Base-by-base conservation (phyloP, 2,113 vertebrate species). In the Galeopterus variegatus region DNA sequence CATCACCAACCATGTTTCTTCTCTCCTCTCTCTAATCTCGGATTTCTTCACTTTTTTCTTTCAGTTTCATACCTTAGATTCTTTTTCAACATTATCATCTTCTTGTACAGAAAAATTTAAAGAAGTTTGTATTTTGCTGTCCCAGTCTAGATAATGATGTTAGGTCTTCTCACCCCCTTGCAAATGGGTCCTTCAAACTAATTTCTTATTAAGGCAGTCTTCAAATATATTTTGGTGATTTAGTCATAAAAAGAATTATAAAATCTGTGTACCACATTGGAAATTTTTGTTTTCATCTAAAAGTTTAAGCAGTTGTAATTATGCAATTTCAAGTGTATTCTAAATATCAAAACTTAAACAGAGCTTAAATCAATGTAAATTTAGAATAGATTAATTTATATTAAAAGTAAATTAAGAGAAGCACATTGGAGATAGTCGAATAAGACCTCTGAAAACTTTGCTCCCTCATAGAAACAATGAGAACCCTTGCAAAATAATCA, bases 301-400 rank as follows among this genome's bases (percentile, higher is more conserved):
- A 86, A 94, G 23, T 18, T 75, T 85, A 60, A 62, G 36, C 4
- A 82, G 41, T 41, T 85, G 21, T 23, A 90, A 72, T 75, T 65
- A 62, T 67, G 18, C 23, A 24, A 58, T 75, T 93, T 93, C 31
- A 8, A 84, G 11, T 15, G 58, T 65, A 83, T 60, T 84, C n/a
- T 69, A 79, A 88, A 90, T 64, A 72, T 19, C 50, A 79, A n/a
- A 56, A 10, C 88, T 88, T 82, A 90, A 93, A 75, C 67, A 65
- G 33, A 70, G 45, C 19, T 91, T 75, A 80, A 94, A 50, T 69
- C 19, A 62, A 36, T 89, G 96, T 80, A 56, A 75, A 75, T 70
- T 79, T 73, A 56, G 50, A 87, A 52, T 36, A 93, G 28, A 92
- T 60, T 64, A 81, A 69, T 70, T 65, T 26, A 81, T 76, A 28